Evolutionary conservation across 1,140 invertebrate genomes (phyloP), one percentile per base, ranked within the genome.

Genomic region (Penaeus chinensis): DNA sequence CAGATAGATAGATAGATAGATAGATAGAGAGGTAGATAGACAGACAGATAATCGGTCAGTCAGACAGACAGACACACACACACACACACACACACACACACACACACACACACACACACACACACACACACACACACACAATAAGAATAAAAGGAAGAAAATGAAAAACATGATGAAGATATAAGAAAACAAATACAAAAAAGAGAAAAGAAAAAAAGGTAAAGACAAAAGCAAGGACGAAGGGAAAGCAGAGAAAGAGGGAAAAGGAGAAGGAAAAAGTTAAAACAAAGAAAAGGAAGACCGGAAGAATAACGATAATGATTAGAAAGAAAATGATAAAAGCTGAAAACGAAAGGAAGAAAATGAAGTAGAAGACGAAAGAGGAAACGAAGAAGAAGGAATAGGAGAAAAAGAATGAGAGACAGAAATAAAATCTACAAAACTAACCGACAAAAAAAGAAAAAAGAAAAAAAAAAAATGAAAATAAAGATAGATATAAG

Each of bases 381-480:
- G 47, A 62, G 54, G 13, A 4, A 81, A 22, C 16, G 60, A 27
- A 27, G 0, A 81, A 81, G 32, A 81, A 79, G 54, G n/a, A 54
- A 42, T 42, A 47, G n/a, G 47, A 79, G 77, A 37, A 60, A 10
- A 42, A 79, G 77, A 42, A 79, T 22, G 11, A 79, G 47, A 18
- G n/a, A 16, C 16, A 16, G n/a, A n/a, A 18, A n/a, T 16, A n/a
- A 65, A n/a, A 47, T 7, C 22, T 54, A n/a, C 13, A 22, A 81
- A 62, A 32, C 24, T 18, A 18, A 81, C n/a, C n/a, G n/a, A 22
- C 32, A 32, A 27, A 60, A 81, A 32, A n/a, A 32, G 60, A n/a
- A 80, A 27, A 63, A 3, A 81, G 47, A 77, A 81, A 19, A 81
- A 42, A 81, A 61, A 81, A 61, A 24, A 42, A 20, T 20, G 62